phyloP scores from a whole-genome alignment of 2,888 invertebrate genomes.

The Griposia aprilina region DNA sequence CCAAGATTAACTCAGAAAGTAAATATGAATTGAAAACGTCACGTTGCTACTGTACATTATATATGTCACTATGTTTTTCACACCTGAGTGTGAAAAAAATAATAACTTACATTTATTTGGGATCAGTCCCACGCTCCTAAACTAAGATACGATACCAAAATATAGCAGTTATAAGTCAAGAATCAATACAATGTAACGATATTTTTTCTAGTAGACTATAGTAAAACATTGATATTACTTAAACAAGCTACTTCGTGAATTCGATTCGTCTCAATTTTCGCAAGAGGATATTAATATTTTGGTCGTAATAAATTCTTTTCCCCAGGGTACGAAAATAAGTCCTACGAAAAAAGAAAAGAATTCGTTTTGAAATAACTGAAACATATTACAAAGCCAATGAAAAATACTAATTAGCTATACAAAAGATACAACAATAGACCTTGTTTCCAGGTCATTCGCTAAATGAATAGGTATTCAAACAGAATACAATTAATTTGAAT shows the following conservation, averaged over 20 bases:
- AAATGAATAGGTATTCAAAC: slow-evolving; percentile 34
- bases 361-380: slow-evolving; percentile 1
- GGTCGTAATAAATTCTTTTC: slow-evolving; percentile 13
- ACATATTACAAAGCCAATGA: slow-evolving; percentile 2
- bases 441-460: slow-evolving; percentile 24
- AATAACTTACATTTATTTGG: not conserved
- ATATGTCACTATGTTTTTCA: not conserved
- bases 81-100: too few relatives aligned
- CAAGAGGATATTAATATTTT: slow-evolving; percentile 13
- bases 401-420: slow-evolving; percentile 24
- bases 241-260: not conserved
- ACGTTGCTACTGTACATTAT: not conserved
- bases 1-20: not conserved
- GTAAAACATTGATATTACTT: not conserved
- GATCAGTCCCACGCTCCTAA: not conserved
- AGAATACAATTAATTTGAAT: slow-evolving; percentile 28
- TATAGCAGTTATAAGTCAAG: not conserved
- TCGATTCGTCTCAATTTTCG: slow-evolving; percentile 4
- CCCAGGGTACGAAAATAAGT: not conserved
- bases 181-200: not conserved
- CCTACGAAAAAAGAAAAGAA: not conserved
- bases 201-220: not conserved
- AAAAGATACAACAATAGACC: slow-evolving; percentile 23
- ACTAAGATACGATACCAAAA: not conserved
- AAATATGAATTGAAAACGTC: not conserved